Evolutionary conservation across 2,888 invertebrate species (phyloP), one percentile per base, ranked within the genome.

Genomic region (Agrotis puta): DNA sequence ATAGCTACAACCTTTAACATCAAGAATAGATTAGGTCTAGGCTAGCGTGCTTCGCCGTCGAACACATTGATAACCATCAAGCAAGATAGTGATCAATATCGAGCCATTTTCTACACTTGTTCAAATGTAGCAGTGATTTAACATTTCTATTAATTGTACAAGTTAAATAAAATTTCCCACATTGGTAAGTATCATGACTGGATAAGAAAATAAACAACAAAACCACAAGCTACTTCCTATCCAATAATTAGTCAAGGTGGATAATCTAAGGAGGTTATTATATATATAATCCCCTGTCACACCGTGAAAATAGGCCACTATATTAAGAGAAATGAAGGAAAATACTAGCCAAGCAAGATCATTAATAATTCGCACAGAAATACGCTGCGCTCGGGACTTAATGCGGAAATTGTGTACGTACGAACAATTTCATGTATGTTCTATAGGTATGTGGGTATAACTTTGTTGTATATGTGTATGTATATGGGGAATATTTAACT

Each of bases 321-420:
- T 43, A 43, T 20, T 13, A 18, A 50, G 20, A 45, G 43, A 78
- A 78, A 48, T 58, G 24, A 33, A 57, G 45, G 50, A 61, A 79
- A 51, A 72, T 63, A 71, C 58, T 72, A 74, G 43, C 33, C 47
- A 62, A 53, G 64, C 64, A 61, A 24, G 16, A 33, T 75, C 68
- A 75, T 77, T 77, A 77, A 80, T 77, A 64, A 77, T 75, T 75
- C 64, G 54, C 47, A 45, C 51, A 53, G 81, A 61, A 77, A 77
- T 75, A 59, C 51, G 22, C 27, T n/a, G 39, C 43, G 63, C 20
- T 4, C 22, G 22, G 50, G 57, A 65, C 22, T 61, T 74, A 66
- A 77, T 74, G 67, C 77, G 76, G 77, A 77, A 80, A 77, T 77
- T 74, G 68, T 80, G 76, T 73, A 73, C 61, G 5, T 54, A 74